Base-by-base conservation (phyloP, 2,113 vertebrate species). In the Leucoraja erinaceus region DNA sequence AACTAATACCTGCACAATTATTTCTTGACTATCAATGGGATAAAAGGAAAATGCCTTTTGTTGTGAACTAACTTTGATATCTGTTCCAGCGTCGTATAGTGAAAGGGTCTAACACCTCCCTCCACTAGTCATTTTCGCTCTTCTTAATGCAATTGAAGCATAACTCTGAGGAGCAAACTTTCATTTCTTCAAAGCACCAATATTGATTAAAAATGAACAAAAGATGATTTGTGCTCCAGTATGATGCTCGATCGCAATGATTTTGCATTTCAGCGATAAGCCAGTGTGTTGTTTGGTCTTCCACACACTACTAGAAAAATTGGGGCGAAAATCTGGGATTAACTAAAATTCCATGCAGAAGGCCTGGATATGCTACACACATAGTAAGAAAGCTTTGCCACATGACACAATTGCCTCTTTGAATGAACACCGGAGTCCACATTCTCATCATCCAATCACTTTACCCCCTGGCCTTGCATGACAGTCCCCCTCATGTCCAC, bases 161-260 rank as follows among this genome's bases (percentile, higher is more conserved):
- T 66, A 31, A 88, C 28, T 61, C 81, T 88, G 14, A 63, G 56
- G 59, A 63, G 28, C n/a, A 28, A 11, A 63, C 59, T 63, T 88
- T 28, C 28, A 88, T 88, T 84, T 84, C 81, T 61, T 88, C 59
- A 88, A 88, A 63, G 31, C 14, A 88, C 63, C 83, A 88, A 63
- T 28, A 88, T 86, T 86, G 83, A 88, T 66, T 88, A 66, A 63
- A 88, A 25, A 88, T 7, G 18, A 88, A 63, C 83, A 63, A 88
- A 88, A 88, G 31, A 88, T 31, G n/a, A 88, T 66, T 18, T 59
- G 10, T 4, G 54, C 54, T 59, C 8, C 47, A 84, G 81, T 54
- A 31, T 16, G 59, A 88, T 63, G 56, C 28, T 31, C 12, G 63
- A 61, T 61, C 11, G 2, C 16, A 31, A n/a, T n/a, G 0, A 86